Evolutionary conservation across 1,140 invertebrate species (phyloP).

Genomic region (Mactra quadrangularis): DNA sequence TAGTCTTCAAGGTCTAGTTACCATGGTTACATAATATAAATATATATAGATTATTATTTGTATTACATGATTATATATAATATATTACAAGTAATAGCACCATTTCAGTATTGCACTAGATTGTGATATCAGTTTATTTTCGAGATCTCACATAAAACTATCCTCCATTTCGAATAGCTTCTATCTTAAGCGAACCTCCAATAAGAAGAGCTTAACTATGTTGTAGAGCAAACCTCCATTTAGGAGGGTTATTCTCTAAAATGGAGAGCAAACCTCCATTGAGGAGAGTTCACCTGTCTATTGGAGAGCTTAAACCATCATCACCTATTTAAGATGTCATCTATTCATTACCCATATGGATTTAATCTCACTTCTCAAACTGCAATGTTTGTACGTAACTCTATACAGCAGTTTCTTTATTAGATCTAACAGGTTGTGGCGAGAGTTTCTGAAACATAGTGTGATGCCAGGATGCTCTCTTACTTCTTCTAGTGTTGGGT

Average conservation of each 20-base stretch:
- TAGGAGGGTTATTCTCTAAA: too few species aligned
- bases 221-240: too few species aligned
- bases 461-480: constrained; percentile 61
- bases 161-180: too few species aligned
- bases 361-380: too few species aligned
- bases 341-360: too few species aligned
- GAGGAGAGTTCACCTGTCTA: too few species aligned
- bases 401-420: constrained; percentile 60
- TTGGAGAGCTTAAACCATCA: too few species aligned
- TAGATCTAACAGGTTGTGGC: constrained; percentile 38
- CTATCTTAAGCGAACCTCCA: too few species aligned
- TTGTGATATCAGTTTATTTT: constrained; percentile 26
- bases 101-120: constrained; percentile 57
- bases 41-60: neutral
- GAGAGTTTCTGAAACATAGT: constrained; percentile 60
- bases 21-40: neutral
- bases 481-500: constrained; percentile 47
- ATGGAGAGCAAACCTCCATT: too few species aligned
- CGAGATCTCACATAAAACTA: too few species aligned
- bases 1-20: neutral
- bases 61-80: constrained; percentile 15
- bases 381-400: neutral
- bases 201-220: too few species aligned
- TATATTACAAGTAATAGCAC: constrained; percentile 53
- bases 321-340: too few species aligned